These are phyloP conservation scores for Whitmania pigra DNA, from an alignment of 1,140 invertebrate genomes.

Conservation along the genomic window DNA sequence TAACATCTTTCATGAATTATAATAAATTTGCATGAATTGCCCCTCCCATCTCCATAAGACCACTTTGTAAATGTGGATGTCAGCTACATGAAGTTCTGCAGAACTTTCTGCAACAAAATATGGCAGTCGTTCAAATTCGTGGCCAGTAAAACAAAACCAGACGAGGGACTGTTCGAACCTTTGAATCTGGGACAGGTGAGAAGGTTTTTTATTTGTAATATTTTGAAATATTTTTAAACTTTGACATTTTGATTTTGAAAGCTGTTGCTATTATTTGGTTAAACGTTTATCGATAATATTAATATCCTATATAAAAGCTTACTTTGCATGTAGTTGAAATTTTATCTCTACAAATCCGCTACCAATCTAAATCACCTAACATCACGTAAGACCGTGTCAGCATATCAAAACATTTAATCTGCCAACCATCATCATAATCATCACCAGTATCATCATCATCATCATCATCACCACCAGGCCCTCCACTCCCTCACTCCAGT, in stretches of 20 bases:
- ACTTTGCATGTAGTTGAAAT: neutral
- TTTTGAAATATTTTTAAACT: too few relatives aligned
- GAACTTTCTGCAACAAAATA: constrained; percentile 42
- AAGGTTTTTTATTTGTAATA: neutral
- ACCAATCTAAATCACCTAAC: neutral
- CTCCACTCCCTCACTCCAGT: neutral
- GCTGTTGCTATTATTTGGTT: too few relatives aligned
- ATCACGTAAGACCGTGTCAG: neutral
- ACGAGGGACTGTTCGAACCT: neutral
- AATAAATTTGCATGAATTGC: neutral
- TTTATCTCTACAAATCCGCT: too few relatives aligned
- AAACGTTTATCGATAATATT: too few relatives aligned
- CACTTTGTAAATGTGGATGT: constrained; percentile 37
- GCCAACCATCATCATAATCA: neutral
- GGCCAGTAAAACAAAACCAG: neutral
- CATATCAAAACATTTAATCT: neutral
- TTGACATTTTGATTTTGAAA: too few relatives aligned
- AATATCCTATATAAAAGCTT: neutral
- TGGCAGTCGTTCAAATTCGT: constrained; percentile 36
- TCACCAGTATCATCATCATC: neutral
- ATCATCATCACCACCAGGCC: neutral
- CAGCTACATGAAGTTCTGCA: constrained; percentile 30
- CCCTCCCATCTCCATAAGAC: constrained; percentile 26
- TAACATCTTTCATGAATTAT: neutral
- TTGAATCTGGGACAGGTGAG: neutral